Conservation (phyloP, 2,797 vertebrate species). For the Capromys pilorides region DNA sequence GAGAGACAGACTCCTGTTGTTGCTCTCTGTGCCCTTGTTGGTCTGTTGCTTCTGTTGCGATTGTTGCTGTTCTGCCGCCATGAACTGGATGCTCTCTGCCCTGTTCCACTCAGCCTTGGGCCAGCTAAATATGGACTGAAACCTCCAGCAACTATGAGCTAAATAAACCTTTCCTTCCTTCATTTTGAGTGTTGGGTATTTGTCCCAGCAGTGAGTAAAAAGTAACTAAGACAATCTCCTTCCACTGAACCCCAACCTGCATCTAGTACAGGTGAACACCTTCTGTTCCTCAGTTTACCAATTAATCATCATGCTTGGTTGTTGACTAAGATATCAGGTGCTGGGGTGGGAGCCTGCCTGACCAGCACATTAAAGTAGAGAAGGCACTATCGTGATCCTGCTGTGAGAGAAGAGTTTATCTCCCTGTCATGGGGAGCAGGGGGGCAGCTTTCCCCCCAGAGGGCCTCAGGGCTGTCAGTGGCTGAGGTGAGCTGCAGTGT, state of each 20-base stretch:
- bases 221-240: no score
- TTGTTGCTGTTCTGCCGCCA: no score
- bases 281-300: background rate
- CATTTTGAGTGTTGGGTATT: no score
- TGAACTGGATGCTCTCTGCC: no score
- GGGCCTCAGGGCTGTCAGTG: background rate
- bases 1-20: no score
- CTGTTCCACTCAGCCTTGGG: no score
- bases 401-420: background rate
- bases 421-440: background rate
- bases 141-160: no score
- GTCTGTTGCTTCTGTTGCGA: no score
- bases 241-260: conserved; percentile 1
- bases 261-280: background rate
- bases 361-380: background rate
- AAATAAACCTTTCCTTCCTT: no score
- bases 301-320: background rate
- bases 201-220: no score
- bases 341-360: background rate
- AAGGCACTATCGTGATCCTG: background rate
- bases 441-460: background rate
- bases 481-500: background rate
- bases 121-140: no score
- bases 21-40: no score
- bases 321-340: background rate